Evolutionary conservation across 2,797 vertebrate genomes (phyloP).

Genomic region (Megalops cyprinoides): DNA sequence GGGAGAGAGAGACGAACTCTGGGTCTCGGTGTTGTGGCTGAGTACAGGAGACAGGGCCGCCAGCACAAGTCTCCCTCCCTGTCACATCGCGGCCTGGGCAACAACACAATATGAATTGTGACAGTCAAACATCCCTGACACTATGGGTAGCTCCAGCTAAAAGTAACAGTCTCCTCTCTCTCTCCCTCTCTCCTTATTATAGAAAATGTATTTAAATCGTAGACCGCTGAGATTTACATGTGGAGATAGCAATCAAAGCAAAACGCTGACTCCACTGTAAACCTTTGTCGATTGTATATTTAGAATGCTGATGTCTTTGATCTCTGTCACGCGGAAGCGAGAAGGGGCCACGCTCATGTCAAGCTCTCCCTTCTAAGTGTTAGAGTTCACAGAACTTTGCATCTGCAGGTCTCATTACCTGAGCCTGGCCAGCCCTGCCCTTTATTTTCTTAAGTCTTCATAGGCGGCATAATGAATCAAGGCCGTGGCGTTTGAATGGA

Average conservation of each 20-base stretch:
- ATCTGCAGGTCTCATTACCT: not conserved
- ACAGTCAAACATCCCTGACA: slow-evolving; percentile 59
- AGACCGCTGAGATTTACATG: too few species aligned
- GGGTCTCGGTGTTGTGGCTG: slow-evolving; percentile 55
- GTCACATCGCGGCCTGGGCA: slow-evolving; percentile 71
- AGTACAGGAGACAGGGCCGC: slow-evolving; percentile 67
- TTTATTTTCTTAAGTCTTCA: too few species aligned
- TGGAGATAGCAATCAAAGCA: too few species aligned
- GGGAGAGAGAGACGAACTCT: slow-evolving; percentile 26
- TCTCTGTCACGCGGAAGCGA: not conserved
- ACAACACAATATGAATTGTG: slow-evolving; percentile 61
- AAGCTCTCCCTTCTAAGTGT: not conserved
- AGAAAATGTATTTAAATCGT: too few species aligned
- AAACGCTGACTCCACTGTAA: too few species aligned
- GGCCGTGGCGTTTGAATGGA: not conserved
- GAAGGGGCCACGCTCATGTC: too few species aligned
- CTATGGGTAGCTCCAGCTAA: slow-evolving; percentile 35
- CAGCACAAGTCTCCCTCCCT: slow-evolving; percentile 64
- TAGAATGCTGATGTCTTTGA: not conserved
- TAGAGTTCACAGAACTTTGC: not conserved
- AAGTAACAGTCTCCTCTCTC: slow-evolving; percentile 31
- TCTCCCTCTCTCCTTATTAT: not conserved
- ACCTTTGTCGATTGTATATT: not conserved
- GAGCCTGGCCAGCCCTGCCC: too few species aligned
- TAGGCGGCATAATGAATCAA: not conserved